Evolutionary conservation across 1,140 invertebrate genomes (phyloP).

Genomic region (Tachypleus tridentatus): DNA sequence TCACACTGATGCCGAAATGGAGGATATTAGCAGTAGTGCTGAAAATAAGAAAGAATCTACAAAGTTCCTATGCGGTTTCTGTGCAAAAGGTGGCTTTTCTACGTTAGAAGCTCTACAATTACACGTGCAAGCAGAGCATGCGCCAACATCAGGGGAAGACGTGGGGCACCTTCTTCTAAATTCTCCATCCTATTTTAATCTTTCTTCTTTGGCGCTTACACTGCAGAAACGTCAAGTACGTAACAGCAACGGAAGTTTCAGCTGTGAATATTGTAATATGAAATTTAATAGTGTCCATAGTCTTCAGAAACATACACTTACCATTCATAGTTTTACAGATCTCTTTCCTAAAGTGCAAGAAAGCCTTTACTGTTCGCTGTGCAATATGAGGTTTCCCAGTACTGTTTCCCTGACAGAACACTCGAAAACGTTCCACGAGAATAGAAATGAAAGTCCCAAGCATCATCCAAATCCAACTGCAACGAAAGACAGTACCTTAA

Average conservation of each 20-base stretch:
- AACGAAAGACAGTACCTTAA: too few relatives aligned
- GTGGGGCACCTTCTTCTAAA: background rate
- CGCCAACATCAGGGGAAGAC: constrained; percentile 20
- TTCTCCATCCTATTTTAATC: background rate
- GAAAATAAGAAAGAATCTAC: constrained; percentile 1
- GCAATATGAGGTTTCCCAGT: constrained; percentile 40
- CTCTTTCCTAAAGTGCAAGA: constrained; percentile 3
- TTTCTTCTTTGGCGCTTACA: background rate
- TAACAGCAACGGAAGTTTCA: constrained; percentile 31
- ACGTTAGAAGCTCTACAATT: constrained; percentile 70
- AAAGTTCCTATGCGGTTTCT: constrained; percentile 45
- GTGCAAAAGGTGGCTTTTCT: constrained; percentile 62
- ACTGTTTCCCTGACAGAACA: constrained; percentile 45
- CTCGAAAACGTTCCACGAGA: constrained; percentile 42
- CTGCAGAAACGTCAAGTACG: background rate
- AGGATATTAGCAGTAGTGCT: background rate
- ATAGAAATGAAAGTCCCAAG: too few relatives aligned
- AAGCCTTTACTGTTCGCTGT: constrained; percentile 40
- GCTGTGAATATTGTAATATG: constrained; percentile 42
- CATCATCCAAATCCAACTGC: too few relatives aligned
- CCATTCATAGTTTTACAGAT: constrained; percentile 29
- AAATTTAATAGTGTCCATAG: constrained; percentile 36
- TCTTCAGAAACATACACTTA: constrained; percentile 35
- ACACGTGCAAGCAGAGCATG: constrained; percentile 68
- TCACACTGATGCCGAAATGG: too few relatives aligned